Evolutionary conservation across 64 coral and sea anemone genomes (phyloP), one percentile per base, ranked within the genome.

Genomic region (Actinia tenebrosa): DNA sequence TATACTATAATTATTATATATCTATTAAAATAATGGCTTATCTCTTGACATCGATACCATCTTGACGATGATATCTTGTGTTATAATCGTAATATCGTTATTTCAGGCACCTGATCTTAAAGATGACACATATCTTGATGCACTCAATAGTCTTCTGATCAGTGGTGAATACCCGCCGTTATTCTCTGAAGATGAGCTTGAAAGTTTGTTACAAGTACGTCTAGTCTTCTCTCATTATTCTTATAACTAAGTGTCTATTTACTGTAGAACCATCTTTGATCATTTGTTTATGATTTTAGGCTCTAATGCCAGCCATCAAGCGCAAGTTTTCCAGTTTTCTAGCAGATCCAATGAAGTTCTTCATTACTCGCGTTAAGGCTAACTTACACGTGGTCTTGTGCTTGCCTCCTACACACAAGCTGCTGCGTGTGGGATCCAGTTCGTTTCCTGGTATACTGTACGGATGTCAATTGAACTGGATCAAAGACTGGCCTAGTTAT

Each of bases 311-410:
- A 80, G 91, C 93, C 16, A 99, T 99, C 82, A 99, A 99, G 82
- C 88, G 91, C 87, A 99, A 99, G 69, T 99, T 99, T 71, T 99
- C 97, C 23, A 99, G 91, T 90, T 99, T 99, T 79, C 79, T 99
- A 14, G 88, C 97, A n/a, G 97, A 99, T 79, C 97, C 97, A 3
- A 99, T 99, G 97, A 99, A 95, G 86, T 99, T 99, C 84, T 99
- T 99, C 16, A 87, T 99, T 55, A 99, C 97, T 45, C 91, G 97
- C 62, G 97, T 99, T 3, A 99, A 99, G 64, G 89, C 90, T 64
- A 99, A 99, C 77, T 90, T 99, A 56, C 96, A 99, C 82, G 88
- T 99, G 61, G 89, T 99, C 47, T n/a, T 99, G 16, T 99, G 96
- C 86, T 64, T 99, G 4, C 91, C 93, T 23, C 96, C 96, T 60